Evolutionary conservation across 2,797 vertebrate species (phyloP).

Genomic region (Sphenodon punctatus): DNA sequence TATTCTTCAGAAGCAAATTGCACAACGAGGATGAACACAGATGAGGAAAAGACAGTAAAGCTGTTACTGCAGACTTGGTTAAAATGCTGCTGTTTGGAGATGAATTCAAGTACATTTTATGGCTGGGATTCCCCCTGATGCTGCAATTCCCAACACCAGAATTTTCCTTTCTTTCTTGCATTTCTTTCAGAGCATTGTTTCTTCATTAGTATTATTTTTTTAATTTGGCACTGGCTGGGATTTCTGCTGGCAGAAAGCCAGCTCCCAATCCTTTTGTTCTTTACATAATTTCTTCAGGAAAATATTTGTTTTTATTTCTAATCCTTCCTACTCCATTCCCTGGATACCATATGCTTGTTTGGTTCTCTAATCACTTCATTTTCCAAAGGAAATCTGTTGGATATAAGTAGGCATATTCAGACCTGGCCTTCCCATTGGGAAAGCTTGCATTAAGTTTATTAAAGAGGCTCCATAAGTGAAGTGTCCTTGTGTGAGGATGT

Average conservation of each 20-base stretch:
- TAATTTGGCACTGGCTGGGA: too few relatives aligned
- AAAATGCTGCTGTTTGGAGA: neutral
- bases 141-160: neutral
- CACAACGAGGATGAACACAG: neutral
- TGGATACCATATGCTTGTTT: neutral
- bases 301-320: neutral
- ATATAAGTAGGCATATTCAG: neutral
- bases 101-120: neutral
- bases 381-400: neutral
- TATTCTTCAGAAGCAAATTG: neutral
- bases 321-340: neutral
- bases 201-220: neutral
- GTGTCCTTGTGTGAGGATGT: neutral
- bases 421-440: neutral
- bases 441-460: neutral
- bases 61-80: too few relatives aligned
- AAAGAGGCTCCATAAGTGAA: neutral
- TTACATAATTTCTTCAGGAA: neutral
- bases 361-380: neutral
- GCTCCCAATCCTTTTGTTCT: neutral
- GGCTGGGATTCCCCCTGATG: neutral
- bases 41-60: neutral
- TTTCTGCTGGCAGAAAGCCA: neutral
- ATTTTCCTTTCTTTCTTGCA: neutral
- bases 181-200: neutral